phyloP scores from a whole-genome alignment of 64 coral and sea anemone genomes.

The Actinia tenebrosa region DNA sequence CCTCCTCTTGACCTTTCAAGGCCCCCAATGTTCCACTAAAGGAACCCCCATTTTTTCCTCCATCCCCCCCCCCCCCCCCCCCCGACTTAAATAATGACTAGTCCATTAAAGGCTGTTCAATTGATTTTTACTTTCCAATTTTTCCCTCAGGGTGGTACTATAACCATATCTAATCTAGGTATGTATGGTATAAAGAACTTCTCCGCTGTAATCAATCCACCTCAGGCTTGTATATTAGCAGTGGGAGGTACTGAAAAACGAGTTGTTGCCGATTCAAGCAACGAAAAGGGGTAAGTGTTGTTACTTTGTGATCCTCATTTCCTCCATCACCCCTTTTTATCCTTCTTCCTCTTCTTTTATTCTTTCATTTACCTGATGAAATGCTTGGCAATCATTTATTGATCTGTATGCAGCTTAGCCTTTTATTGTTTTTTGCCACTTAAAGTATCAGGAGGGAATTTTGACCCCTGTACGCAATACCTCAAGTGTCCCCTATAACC shows the following conservation, averaged over 20 bases:
- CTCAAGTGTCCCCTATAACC: too few species aligned
- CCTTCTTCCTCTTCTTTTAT: background rate
- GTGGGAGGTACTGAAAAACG: slow-evolving; percentile 86
- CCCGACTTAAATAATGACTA: too few species aligned
- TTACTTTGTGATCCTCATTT: background rate
- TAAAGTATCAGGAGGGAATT: too few species aligned
- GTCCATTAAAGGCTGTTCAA: too few species aligned
- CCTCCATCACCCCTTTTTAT: background rate
- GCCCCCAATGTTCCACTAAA: too few species aligned
- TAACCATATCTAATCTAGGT: slow-evolving; percentile 93
- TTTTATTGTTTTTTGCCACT: too few species aligned
- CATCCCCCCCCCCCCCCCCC: too few species aligned
- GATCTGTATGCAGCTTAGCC: too few species aligned
- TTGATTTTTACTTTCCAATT: background rate
- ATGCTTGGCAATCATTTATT: too few species aligned
- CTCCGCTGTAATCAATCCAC: slow-evolving; percentile 87
- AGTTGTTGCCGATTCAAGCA: slow-evolving; percentile 70
- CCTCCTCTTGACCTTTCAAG: too few species aligned
- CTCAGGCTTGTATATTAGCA: slow-evolving; percentile 86
- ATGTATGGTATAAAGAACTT: slow-evolving; percentile 97
- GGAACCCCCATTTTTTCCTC: too few species aligned
- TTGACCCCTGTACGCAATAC: too few species aligned
- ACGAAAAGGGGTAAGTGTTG: slow-evolving; percentile 74
- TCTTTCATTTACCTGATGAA: background rate
- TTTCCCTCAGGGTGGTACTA: slow-evolving; percentile 75